Base-by-base conservation (phyloP, 2,888 invertebrate species). In the Cerceris ruficornis region DNA sequence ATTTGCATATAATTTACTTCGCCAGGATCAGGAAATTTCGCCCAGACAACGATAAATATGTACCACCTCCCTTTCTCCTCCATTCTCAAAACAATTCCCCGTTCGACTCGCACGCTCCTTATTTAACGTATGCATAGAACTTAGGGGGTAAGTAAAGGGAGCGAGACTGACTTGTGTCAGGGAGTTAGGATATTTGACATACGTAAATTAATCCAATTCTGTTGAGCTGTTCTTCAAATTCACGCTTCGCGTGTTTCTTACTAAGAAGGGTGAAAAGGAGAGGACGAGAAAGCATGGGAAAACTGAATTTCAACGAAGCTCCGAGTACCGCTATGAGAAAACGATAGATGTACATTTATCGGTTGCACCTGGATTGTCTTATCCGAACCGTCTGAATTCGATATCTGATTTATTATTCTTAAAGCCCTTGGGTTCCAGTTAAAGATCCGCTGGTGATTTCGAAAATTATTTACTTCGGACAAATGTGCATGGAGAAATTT, bases 131-230 rank as follows among this genome's bases (percentile, higher is more conserved):
- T 52, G n/a, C 52, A n/a, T 52, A 7, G n/a, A 52, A 52, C 52
- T 52, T 52, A n/a, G 52, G n/a, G 14, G 14, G 14, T 14, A 52
- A 52, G 14, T 13, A 7, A 14, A n/a, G 52, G 52, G 14, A 14
- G 13, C 7, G 14, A n/a, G 7, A 14, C 52, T 52, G 52, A 52
- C 14, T 52, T 8, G 46, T 11, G 13, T 8, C 13, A 13, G 52
- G n/a, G n/a, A 52, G 60, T 43, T 55, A 17, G 28, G 13, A 55
- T 55, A 17, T 28, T 28, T 55, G 55, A 55, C 55, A 28, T 55
- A 15, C 55, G 55, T 13, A 55, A 55, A 55, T 55, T 55, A 55
- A 28, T 55, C 7, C 17, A 17, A 55, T 15, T 7, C 28, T 55
- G 17, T 52, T 7, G n/a, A 52, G 55, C 55, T 55, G 28, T 17